phyloP scores from a whole-genome alignment of 2,888 invertebrate genomes.

The Drosophila infuscata region DNA sequence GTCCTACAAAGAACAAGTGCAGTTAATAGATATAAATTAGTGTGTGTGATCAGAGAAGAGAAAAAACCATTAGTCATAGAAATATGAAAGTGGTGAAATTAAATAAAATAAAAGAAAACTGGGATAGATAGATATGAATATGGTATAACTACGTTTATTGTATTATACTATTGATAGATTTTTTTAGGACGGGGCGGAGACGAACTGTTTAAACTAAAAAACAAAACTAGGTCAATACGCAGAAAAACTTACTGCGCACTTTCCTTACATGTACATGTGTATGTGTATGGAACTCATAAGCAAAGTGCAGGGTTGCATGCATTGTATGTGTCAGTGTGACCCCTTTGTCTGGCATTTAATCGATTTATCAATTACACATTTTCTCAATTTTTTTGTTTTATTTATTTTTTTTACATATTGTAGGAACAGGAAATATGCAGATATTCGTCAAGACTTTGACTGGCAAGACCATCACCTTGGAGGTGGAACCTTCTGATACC shows the following conservation, averaged over 20 bases:
- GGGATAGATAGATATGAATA: background rate
- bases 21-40: slow-evolving; percentile 1
- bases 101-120: background rate
- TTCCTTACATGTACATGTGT: background rate
- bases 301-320: background rate
- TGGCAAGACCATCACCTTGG: slow-evolving; percentile 53
- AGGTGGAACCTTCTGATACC: slow-evolving; percentile 47
- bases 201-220: slow-evolving; percentile 9
- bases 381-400: background rate
- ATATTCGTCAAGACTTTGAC: slow-evolving; percentile 46
- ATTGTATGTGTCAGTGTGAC: background rate
- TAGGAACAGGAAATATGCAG: slow-evolving; percentile 52
- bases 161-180: background rate
- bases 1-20: slow-evolving; percentile 42
- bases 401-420: background rate
- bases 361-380: slow-evolving; percentile 13
- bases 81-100: slow-evolving; percentile 31
- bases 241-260: slow-evolving; percentile 53
- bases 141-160: background rate
- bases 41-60: slow-evolving; percentile 8
- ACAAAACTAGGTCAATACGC: slow-evolving; percentile 49
- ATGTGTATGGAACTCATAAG: background rate
- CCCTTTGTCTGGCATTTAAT: slow-evolving; percentile 1
- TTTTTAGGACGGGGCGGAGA: background rate
- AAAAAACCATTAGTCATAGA: slow-evolving; percentile 36